Percentiles rank a stretch among this genome's conserved stretches.
These are phyloP conservation scores for Etheostoma spectabile DNA, from an alignment of 2,113 vertebrate species.

Conservation along the genomic window DNA sequence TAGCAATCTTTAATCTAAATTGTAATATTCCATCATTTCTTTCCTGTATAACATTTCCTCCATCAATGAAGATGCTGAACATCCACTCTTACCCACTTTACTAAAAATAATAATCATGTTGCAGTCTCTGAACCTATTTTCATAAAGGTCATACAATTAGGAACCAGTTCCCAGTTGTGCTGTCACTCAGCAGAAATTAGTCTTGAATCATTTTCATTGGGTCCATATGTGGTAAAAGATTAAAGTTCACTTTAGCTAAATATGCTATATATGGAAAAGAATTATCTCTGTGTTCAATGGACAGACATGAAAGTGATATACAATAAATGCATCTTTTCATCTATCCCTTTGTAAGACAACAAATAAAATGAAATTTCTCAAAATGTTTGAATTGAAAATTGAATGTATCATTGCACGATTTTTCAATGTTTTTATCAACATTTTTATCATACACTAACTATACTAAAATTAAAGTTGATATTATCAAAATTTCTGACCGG, in stretches of 20 bases:
- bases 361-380: not conserved
- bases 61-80: not conserved
- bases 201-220: not conserved
- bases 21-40: not conserved
- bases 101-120: not conserved
- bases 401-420: not conserved
- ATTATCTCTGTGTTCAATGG: not conserved
- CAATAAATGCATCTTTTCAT: not conserved
- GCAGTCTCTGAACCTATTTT: not conserved
- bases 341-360: not conserved
- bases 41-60: not conserved
- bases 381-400: not conserved
- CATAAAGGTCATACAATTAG: not conserved
- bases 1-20: not conserved
- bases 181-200: not conserved
- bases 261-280: not conserved
- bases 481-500: not conserved
- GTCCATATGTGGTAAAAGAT: not conserved
- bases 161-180: not conserved
- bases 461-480: slow-evolving; percentile 4
- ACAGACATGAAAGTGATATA: not conserved
- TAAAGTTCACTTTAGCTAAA: not conserved
- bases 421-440: not conserved
- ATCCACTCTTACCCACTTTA: not conserved
- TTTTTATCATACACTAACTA: slow-evolving; percentile 5